phyloP scores from a whole-genome alignment of 92 coral and sea anemone species.

The Palythoa caribaeorum region DNA sequence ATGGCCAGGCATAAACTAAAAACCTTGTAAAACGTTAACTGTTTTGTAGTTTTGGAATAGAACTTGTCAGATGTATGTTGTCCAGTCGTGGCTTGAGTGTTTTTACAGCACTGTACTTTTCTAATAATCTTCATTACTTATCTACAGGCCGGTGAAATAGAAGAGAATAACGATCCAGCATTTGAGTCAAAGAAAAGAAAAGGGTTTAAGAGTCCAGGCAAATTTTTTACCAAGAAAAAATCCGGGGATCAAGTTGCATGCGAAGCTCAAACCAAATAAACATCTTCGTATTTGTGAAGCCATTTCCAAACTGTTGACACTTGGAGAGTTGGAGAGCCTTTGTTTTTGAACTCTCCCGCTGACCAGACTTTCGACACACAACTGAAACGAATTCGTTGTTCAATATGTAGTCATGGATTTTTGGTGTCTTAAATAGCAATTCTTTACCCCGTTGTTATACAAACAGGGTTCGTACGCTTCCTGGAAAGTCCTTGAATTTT shows the following conservation, averaged over 20 bases:
- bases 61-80: too few species aligned
- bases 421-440: background rate
- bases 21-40: too few species aligned
- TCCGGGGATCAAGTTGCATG: slow-evolving; percentile 59
- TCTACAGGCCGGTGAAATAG: slow-evolving; percentile 28
- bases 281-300: slow-evolving; percentile 2
- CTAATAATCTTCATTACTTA: background rate
- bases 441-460: background rate
- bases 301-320: background rate
- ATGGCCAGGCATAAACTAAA: too few species aligned
- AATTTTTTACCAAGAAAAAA: slow-evolving; percentile 73
- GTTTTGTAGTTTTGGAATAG: too few species aligned
- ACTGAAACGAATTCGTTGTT: background rate
- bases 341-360: background rate
- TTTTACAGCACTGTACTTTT: background rate
- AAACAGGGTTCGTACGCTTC: background rate
- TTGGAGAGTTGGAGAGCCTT: slow-evolving; percentile 1
- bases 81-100: too few species aligned
- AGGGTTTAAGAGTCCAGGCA: slow-evolving; percentile 91
- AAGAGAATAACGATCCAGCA: slow-evolving; percentile 47
- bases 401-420: background rate
- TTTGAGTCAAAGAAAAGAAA: slow-evolving; percentile 53
- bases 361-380: background rate
- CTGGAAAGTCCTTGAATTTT: too few species aligned
- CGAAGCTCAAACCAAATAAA: slow-evolving; percentile 34